phyloP scores from a whole-genome alignment of 2,113 vertebrate genomes.

The Lycaon pictus region DNA sequence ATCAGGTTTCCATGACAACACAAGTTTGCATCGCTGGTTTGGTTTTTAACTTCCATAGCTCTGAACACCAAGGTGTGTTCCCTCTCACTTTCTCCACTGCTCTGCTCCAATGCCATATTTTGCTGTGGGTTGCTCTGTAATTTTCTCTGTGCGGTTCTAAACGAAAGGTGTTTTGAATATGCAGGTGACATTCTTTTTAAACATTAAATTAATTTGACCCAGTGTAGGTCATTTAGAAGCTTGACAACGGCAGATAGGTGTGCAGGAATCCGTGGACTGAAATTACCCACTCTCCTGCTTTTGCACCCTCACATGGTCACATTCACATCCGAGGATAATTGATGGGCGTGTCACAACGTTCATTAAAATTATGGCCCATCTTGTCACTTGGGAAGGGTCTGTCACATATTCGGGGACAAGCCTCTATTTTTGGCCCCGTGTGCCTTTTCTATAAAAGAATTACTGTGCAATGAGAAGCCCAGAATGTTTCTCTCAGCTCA shows the following conservation, averaged over 20 bases:
- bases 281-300: background rate
- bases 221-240: background rate
- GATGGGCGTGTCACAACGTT: constrained; percentile 26
- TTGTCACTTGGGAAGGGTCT: constrained; percentile 47
- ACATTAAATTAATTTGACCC: constrained; percentile 67
- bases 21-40: background rate
- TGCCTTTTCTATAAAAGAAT: constrained; percentile 33
- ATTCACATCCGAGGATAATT: constrained; percentile 49
- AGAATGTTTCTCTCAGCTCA: background rate
- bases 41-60: background rate
- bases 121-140: background rate
- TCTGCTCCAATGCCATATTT: background rate
- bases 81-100: background rate
- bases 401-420: constrained; percentile 49
- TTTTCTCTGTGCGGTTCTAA: constrained; percentile 39
- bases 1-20: constrained; percentile 50
- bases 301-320: background rate
- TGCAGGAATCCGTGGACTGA: background rate
- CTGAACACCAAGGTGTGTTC: background rate
- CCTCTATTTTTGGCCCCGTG: constrained; percentile 41
- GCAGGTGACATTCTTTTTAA: constrained; percentile 51
- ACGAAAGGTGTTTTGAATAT: constrained; percentile 41
- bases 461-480: constrained; percentile 13
- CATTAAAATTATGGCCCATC: constrained; percentile 57
- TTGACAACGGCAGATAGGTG: background rate